Conservation (phyloP, 2,888 invertebrate genomes). For the Vanessa cardui region DNA sequence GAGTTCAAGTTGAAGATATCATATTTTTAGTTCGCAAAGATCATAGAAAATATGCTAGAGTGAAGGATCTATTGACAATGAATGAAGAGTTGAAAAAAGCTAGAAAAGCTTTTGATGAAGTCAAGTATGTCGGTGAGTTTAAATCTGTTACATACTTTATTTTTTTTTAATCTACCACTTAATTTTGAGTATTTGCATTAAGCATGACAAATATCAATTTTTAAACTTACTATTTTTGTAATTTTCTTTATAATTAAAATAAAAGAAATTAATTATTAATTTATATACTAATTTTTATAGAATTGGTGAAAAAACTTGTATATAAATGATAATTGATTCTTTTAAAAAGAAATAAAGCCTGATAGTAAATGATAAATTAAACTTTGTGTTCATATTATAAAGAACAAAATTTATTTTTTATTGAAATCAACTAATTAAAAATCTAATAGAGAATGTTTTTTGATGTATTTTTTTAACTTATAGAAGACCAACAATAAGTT, state of each 20-base stretch:
- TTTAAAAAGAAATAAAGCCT: not conserved
- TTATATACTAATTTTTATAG: too few species aligned
- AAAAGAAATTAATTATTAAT: too few species aligned
- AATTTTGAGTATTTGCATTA: not conserved
- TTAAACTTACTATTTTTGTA: not conserved
- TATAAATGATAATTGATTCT: too few species aligned
- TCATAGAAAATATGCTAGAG: slow-evolving; percentile 97
- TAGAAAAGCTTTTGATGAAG: slow-evolving; percentile 99
- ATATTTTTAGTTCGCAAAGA: slow-evolving; percentile 98
- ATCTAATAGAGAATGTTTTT: slow-evolving; percentile 32
- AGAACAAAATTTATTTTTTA: not conserved
- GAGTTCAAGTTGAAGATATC: slow-evolving; percentile 99
- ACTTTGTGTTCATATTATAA: not conserved
- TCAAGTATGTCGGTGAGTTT: slow-evolving; percentile 94
- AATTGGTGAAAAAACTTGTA: not conserved
- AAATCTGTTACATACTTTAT: not conserved
- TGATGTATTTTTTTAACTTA: slow-evolving; percentile 60
- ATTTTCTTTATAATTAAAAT: too few species aligned
- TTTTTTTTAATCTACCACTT: not conserved
- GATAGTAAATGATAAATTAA: not conserved
- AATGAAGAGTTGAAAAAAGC: slow-evolving; percentile 99
- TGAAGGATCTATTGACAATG: slow-evolving; percentile 98
- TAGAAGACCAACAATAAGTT: slow-evolving; percentile 80
- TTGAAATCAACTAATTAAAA: slow-evolving; percentile 6
- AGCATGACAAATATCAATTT: not conserved